Conservation (phyloP, 2,113 vertebrate genomes). For the Chroicocephalus ridibundus region DNA sequence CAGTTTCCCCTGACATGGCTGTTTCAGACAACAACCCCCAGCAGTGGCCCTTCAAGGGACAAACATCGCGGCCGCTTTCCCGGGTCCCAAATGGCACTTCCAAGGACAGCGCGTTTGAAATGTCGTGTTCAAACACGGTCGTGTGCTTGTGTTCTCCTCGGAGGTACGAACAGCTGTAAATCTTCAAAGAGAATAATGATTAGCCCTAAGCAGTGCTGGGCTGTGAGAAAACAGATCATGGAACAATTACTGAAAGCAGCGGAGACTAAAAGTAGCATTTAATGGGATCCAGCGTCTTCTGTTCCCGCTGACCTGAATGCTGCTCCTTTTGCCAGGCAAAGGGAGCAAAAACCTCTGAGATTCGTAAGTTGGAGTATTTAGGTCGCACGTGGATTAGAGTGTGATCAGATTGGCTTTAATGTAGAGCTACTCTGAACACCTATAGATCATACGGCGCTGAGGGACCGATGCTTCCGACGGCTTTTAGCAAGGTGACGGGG, state of each 20-base stretch:
- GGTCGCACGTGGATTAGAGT: slow-evolving; percentile 10
- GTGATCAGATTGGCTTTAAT: neutral
- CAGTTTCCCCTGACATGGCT: neutral
- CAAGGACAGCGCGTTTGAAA: neutral
- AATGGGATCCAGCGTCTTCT: neutral
- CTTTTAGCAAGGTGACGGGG: neutral
- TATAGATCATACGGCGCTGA: neutral
- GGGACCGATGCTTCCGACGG: neutral
- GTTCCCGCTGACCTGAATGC: neutral
- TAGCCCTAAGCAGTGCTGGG: neutral
- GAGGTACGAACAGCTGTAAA: neutral
- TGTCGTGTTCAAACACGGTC: neutral
- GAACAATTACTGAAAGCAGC: neutral
- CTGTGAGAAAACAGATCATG: neutral
- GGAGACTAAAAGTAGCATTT: neutral
- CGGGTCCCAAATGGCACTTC: neutral
- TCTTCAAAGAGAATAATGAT: neutral
- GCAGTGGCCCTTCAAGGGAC: neutral
- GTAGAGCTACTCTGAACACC: neutral
- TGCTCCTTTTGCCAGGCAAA: neutral
- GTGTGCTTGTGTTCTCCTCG: neutral
- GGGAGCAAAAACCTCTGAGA: neutral
- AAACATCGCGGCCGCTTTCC: fast-evolving
- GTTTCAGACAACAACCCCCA: neutral
- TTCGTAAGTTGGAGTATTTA: neutral